A percentile compares a stretch with the other conserved stretches of the same genome.
Evolutionary conservation across 1,140 invertebrate genomes (phyloP).

Genomic region (Sycophila sp.): DNA sequence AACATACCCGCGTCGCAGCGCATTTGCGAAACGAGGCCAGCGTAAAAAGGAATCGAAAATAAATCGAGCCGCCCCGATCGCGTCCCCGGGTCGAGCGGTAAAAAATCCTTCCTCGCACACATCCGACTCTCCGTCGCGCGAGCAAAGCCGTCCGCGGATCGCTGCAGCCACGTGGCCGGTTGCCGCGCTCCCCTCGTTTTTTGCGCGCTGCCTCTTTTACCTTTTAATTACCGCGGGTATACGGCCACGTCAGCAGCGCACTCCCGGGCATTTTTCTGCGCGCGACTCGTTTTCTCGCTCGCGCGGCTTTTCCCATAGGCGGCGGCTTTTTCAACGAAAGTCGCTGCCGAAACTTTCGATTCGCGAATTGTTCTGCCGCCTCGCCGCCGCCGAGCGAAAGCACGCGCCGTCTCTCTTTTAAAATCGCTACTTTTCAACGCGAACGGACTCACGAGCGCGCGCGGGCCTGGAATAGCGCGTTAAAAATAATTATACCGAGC

Average conservation of each 20-base stretch:
- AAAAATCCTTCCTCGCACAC: no score
- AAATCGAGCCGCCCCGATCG: no score
- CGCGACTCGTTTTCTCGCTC: constrained; percentile 21
- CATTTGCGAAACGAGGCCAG: no score
- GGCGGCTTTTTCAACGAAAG: constrained; percentile 47
- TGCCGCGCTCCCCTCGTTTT: not conserved
- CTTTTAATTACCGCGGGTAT: constrained; percentile 37
- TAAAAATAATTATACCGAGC: no score
- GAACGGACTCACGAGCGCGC: no score
- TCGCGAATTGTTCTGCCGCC: constrained; percentile 3
- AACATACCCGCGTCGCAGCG: no score
- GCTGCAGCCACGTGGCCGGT: not conserved
- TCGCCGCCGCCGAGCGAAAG: constrained; percentile 1
- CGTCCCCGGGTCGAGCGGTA: no score
- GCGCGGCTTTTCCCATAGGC: constrained; percentile 43
- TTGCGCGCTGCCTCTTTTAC: constrained; percentile 38
- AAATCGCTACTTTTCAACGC: not conserved
- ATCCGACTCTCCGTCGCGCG: no score
- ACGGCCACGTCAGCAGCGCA: not conserved
- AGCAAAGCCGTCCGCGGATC: no score
- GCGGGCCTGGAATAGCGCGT: no score
- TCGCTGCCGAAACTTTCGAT: constrained; percentile 32
- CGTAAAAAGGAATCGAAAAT: no score
- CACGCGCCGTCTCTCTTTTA: not conserved
- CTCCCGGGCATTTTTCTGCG: constrained; percentile 24